Evolutionary conservation across 2,113 vertebrate genomes (phyloP).

Genomic region (Microtus montanus): DNA sequence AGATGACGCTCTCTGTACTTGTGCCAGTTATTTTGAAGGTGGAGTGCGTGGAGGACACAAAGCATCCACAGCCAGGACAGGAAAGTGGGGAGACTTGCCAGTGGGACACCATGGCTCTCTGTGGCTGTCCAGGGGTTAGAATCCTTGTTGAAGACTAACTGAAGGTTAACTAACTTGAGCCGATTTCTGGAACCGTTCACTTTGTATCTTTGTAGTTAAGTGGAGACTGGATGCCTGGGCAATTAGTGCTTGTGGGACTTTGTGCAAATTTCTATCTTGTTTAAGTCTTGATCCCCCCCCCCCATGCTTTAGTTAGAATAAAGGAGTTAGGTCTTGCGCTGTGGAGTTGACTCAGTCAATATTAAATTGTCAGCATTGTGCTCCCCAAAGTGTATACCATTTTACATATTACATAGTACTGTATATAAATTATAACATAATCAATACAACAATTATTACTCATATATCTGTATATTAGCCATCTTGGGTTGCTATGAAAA

Average conservation of each 20-base stretch:
- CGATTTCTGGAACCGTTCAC: conserved; percentile 12
- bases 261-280: background rate
- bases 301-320: background rate
- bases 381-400: conserved; percentile 13
- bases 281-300: background rate
- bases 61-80: conserved; percentile 79
- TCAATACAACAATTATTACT: background rate
- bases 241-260: background rate
- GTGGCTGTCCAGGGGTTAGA: conserved; percentile 39
- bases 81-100: conserved; percentile 67
- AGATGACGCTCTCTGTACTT: conserved; percentile 83
- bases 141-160: conserved; percentile 33
- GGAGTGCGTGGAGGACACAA: conserved; percentile 76
- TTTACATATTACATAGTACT: background rate
- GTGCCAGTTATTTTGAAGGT: conserved; percentile 82
- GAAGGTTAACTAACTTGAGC: background rate
- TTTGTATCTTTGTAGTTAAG: background rate
- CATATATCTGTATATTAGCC: background rate
- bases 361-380: conserved; percentile 17
- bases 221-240: conserved; percentile 6
- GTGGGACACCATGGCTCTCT: conserved; percentile 51
- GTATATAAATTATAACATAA: conserved; percentile 6
- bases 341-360: background rate
- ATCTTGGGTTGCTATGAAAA: conserved; percentile 13
- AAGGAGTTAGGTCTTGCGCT: background rate